A percentile compares a stretch with the other conserved stretches of the same genome.
These are phyloP conservation scores for Acronicta aceris DNA, from an alignment of 2,888 invertebrate genomes.

Conservation along the genomic window DNA sequence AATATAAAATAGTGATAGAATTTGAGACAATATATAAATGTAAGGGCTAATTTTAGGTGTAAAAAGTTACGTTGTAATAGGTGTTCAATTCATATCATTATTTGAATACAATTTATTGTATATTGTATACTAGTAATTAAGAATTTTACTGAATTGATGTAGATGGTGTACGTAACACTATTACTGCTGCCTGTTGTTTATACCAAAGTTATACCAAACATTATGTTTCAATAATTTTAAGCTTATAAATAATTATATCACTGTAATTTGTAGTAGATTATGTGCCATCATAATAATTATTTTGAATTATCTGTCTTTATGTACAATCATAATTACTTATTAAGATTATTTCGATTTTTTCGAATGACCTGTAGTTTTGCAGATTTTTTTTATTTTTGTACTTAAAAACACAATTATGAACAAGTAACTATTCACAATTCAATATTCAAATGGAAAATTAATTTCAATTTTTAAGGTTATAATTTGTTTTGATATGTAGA, in stretches of 20 bases:
- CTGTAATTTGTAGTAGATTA: too few species aligned
- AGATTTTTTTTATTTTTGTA: constrained; percentile 39
- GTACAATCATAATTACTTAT: too few species aligned
- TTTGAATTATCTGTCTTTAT: too few species aligned
- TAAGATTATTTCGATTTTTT: too few species aligned
- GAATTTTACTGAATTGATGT: constrained; percentile 26
- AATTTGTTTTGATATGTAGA: neutral
- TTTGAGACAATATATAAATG: constrained; percentile 82
- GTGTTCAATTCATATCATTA: constrained; percentile 64
- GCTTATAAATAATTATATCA: too few species aligned
- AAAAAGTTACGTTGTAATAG: constrained; percentile 54
- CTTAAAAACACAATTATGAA: constrained; percentile 41
- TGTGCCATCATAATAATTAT: too few species aligned
- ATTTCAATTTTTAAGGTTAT: too few species aligned
- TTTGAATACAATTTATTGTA: constrained; percentile 49
- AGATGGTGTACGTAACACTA: neutral
- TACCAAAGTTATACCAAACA: constrained; percentile 1
- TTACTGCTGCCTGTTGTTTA: constrained; percentile 4
- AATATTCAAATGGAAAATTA: too few species aligned
- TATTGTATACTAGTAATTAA: constrained; percentile 48
- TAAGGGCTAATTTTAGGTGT: constrained; percentile 60
- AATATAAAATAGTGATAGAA: constrained; percentile 67
- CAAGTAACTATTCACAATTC: constrained; percentile 5
- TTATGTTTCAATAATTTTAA: neutral
- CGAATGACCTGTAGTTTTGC: neutral